phyloP scores from a whole-genome alignment of 2,113 vertebrate species.

The Bos indicus region DNA sequence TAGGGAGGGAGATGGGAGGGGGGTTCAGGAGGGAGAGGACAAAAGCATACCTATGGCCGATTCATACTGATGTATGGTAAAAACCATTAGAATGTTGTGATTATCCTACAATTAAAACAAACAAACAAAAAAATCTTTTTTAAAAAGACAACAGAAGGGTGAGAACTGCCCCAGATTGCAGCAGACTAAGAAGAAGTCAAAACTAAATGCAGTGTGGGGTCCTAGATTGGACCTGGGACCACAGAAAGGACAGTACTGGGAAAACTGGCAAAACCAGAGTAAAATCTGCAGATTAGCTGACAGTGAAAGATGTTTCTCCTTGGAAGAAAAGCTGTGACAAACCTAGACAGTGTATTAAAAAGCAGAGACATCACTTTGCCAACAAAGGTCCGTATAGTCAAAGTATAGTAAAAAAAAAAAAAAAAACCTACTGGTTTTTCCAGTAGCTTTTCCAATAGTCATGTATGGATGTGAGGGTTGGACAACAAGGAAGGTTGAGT shows the following conservation, averaged over 20 bases:
- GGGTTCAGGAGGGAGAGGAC: background rate
- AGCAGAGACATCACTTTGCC: background rate
- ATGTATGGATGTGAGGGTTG: background rate
- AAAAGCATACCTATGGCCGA: background rate
- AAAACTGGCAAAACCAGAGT: background rate
- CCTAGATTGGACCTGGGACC: background rate
- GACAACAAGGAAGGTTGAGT: background rate
- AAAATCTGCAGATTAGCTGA: background rate
- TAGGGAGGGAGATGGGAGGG: background rate
- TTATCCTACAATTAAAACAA: background rate
- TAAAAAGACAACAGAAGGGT: background rate
- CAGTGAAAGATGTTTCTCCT: background rate
- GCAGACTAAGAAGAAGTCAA: background rate
- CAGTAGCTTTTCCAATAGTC: background rate
- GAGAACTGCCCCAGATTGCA: background rate
- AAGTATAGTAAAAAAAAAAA: background rate
- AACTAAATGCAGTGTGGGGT: background rate
- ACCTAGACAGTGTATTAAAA: background rate
- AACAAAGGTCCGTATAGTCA: fast-evolving
- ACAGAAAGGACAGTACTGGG: background rate
- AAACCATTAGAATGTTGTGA: background rate
- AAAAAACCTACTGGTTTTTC: background rate
- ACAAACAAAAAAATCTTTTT: background rate
- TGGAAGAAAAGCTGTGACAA: background rate
- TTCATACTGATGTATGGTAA: background rate